Percentiles rank a stretch among this genome's conserved stretches.
Conservation (phyloP, 2,888 invertebrate genomes). For the Augiades crinisus region DNA sequence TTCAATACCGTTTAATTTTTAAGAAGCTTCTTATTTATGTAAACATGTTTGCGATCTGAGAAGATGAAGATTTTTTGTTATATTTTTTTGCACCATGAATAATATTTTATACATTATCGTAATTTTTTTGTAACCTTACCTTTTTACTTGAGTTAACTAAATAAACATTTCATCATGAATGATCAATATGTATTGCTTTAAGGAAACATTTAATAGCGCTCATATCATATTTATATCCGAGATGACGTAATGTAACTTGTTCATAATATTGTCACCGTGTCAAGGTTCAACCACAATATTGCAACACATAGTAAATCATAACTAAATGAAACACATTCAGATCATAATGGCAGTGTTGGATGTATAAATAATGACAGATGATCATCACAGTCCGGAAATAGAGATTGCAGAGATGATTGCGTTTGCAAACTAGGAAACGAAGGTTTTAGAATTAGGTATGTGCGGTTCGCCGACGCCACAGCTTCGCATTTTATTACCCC, state of each 20-base stretch:
- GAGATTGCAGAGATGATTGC: not conserved
- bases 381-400: slow-evolving; percentile 4
- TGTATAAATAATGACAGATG: not conserved
- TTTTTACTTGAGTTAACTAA: not conserved
- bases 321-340: not conserved
- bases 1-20: no score
- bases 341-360: not conserved
- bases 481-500: no score
- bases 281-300: slow-evolving; percentile 1
- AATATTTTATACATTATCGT: not conserved
- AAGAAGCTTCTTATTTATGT: no score
- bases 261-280: slow-evolving; percentile 2
- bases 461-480: no score
- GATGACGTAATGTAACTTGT: slow-evolving; percentile 11
- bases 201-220: not conserved
- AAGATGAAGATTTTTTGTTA: not conserved
- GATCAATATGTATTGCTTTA: not conserved
- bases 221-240: not conserved
- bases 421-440: not conserved
- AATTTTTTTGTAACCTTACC: not conserved
- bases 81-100: not conserved
- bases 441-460: no score
- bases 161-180: not conserved
- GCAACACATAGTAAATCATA: not conserved
- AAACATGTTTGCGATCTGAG: no score